Base-by-base conservation (phyloP, 2,797 vertebrate species). In the Triplophysa bombifrons region DNA sequence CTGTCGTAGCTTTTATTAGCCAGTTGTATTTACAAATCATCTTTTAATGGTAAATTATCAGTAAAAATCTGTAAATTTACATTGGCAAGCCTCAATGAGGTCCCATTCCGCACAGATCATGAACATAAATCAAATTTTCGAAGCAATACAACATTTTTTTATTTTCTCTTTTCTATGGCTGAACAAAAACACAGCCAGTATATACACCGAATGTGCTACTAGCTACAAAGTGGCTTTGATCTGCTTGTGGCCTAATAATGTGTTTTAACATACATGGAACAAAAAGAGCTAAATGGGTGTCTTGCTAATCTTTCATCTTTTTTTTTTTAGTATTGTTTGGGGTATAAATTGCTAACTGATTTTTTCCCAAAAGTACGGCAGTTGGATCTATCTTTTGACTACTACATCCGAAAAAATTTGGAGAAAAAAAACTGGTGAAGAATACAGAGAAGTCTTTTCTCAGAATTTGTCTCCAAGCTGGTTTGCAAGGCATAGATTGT, bases 11-110 rank as follows among this genome's bases (percentile, higher is more conserved):
- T 89, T 89, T 95, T 94, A 95, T 94, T 95, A 94, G 90, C 91
- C 92, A 93, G 90, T 91, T 92, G 88, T 92, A 92, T 93, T 90
- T 91, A 94, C 90, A 94, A 94, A 93, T 90, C 86, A 92, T 90
- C 90, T 72, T 92, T 84, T 85, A 92, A 93, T 88, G 27, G 71
- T 60, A 73, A 80, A 80, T 73, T 6, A 80, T 80, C 61, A 73
- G 61, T 73, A 48, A 93, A 87, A 90, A 86, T 93, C 84, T 88
- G 89, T 85, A 90, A 85, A 92, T 90, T 87, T 93, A 92, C 90
- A 93, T 87, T 89, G 85, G 87, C 92, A 90, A 89, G 88, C 90
- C 75, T 88, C 87, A 74, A 81, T 88, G 60, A 64, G 88, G 88
- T 92, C 89, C 88, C 88, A 88, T 91, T 88, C 66, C 66, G 88